Conservation (phyloP, 2,113 vertebrate genomes). For the Opisthocomus hoazin region DNA sequence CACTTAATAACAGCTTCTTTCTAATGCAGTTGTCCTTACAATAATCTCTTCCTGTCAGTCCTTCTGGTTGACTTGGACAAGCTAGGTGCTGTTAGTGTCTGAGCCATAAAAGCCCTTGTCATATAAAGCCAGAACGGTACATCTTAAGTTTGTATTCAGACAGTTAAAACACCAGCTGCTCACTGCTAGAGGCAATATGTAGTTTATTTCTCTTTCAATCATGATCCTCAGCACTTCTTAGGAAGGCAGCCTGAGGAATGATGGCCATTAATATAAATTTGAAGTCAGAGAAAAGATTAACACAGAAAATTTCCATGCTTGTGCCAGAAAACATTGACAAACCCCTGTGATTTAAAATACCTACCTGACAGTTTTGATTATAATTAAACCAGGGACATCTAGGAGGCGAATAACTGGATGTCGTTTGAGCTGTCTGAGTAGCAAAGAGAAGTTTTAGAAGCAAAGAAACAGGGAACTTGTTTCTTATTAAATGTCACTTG, state of each 20-base stretch:
- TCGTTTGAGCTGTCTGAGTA: slow-evolving; percentile 31
- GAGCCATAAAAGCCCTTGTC: neutral
- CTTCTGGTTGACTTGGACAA: neutral
- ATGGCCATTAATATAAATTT: slow-evolving; percentile 62
- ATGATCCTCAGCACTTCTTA: neutral
- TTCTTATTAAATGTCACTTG: neutral
- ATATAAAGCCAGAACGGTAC: neutral
- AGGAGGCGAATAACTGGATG: slow-evolving; percentile 48
- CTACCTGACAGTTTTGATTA: slow-evolving; percentile 61
- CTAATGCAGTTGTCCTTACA: neutral
- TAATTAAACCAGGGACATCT: slow-evolving; percentile 71
- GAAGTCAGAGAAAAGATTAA: slow-evolving; percentile 58
- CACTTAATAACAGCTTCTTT: neutral
- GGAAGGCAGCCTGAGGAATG: slow-evolving; percentile 31
- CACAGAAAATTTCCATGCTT: slow-evolving; percentile 23
- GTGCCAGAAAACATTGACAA: slow-evolving; percentile 52
- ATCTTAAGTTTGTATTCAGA: slow-evolving; percentile 32
- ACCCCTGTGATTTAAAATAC: slow-evolving; percentile 59
- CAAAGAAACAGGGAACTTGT: neutral
- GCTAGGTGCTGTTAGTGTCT: neutral
- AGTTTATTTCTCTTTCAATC: slow-evolving; percentile 51
- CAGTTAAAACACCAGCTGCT: slow-evolving; percentile 36
- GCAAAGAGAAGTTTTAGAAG: slow-evolving; percentile 14
- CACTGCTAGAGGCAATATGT: slow-evolving; percentile 12
- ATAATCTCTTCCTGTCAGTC: neutral